Conservation (phyloP, 2,113 vertebrate genomes). For the Cebus imitator region DNA sequence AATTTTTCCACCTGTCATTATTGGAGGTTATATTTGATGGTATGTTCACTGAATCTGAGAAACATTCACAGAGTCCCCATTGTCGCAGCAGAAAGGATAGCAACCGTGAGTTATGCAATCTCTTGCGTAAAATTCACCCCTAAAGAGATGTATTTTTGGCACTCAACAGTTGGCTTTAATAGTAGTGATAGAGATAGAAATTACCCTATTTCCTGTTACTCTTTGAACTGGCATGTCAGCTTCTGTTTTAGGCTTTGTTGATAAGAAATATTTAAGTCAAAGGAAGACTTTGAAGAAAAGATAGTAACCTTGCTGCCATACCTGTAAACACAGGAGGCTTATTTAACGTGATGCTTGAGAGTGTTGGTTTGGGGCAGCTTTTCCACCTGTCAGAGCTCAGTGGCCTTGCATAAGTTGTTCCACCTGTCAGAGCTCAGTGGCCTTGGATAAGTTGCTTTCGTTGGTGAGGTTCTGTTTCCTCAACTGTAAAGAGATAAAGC, state of each 20-base stretch:
- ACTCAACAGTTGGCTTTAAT: not conserved
- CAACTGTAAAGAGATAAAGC: not conserved
- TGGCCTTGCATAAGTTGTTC: not conserved
- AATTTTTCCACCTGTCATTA: not conserved
- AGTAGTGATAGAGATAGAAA: not conserved
- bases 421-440: not conserved
- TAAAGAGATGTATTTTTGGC: conserved; percentile 20
- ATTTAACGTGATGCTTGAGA: not conserved
- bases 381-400: not conserved
- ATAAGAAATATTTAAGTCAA: not conserved
- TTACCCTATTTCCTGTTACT: conserved; percentile 45
- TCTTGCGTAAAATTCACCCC: conserved; percentile 1
- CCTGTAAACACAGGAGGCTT: not conserved
- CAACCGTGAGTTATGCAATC: conserved; percentile 43
- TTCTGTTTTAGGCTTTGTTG: not conserved
- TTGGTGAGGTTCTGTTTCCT: not conserved
- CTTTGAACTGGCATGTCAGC: not conserved
- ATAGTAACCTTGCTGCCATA: not conserved
- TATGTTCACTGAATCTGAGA: not conserved
- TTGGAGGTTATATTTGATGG: not conserved
- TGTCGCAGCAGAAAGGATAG: conserved; percentile 47
- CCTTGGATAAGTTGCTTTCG: not conserved
- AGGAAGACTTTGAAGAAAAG: not conserved
- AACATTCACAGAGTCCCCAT: conserved; percentile 52
- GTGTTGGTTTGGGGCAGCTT: not conserved